phyloP scores from a whole-genome alignment of 2,888 invertebrate genomes.

The Leistus spinibarbis region DNA sequence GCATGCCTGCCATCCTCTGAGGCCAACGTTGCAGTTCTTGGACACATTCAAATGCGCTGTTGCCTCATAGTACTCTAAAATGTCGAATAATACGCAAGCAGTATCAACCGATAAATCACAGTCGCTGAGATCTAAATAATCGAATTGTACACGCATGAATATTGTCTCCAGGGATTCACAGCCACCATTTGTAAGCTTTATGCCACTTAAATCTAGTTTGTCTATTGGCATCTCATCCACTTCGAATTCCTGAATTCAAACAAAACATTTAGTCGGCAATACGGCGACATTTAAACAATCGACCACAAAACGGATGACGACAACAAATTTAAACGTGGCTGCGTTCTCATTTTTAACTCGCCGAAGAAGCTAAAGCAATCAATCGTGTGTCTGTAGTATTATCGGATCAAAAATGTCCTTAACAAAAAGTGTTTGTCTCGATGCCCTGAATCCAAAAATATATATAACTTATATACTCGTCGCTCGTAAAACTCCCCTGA shows the following conservation, averaged over 20 bases:
- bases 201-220: constrained; percentile 10
- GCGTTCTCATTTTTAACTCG: no score
- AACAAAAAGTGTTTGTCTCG: no score
- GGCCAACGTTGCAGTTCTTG: constrained; percentile 75
- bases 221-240: constrained; percentile 2
- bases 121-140: constrained; percentile 54
- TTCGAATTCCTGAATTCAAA: neutral
- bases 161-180: constrained; percentile 86
- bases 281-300: no score
- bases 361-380: no score
- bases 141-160: constrained; percentile 67
- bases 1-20: constrained; percentile 84
- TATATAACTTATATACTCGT: no score
- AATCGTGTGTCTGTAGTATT: no score
- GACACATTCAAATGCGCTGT: constrained; percentile 74
- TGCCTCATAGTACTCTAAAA: constrained; percentile 92
- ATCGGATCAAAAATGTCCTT: no score
- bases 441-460: no score
- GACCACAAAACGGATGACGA: no score
- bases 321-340: no score
- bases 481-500: no score
- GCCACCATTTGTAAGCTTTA: constrained; percentile 66
- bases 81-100: constrained; percentile 83
- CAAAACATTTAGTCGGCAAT: constrained; percentile 3
- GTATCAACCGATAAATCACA: constrained; percentile 59